phyloP scores from a whole-genome alignment of 2,888 invertebrate species.

The Hoplodrina ambigua region DNA sequence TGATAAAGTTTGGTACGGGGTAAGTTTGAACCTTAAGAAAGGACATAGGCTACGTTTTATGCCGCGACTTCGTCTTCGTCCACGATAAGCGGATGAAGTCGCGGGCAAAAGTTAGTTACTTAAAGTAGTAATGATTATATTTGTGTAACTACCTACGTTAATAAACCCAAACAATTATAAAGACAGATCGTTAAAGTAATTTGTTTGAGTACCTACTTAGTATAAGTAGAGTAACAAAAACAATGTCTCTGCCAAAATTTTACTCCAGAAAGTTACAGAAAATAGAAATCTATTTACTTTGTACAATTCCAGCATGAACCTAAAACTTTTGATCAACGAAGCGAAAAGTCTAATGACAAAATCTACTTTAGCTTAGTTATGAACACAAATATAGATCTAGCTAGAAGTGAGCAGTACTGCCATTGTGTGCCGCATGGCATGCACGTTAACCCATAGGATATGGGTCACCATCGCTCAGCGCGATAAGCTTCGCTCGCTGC shows the following conservation, averaged over 20 bases:
- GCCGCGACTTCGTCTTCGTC: too few relatives aligned
- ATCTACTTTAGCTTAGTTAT: constrained; percentile 12
- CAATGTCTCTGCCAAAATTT: background rate
- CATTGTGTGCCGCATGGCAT: constrained; percentile 30
- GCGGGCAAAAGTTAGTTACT: too few relatives aligned
- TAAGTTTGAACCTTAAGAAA: too few relatives aligned
- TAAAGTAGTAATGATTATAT: too few relatives aligned
- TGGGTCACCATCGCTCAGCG: constrained; percentile 30
- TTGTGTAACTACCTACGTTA: background rate
- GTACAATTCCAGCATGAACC: constrained; percentile 1
- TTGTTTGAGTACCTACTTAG: background rate
- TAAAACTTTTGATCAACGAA: constrained; percentile 3
- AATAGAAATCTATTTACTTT: background rate
- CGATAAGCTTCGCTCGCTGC: constrained; percentile 38
- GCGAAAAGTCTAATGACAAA: constrained; percentile 6
- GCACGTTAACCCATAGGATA: constrained; percentile 31
- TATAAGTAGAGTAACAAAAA: background rate
- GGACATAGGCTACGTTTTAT: too few relatives aligned
- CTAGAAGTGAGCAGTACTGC: background rate
- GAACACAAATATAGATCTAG: constrained; percentile 11
- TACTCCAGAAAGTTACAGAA: background rate
- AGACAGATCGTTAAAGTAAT: background rate
- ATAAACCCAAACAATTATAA: background rate
- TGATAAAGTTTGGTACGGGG: too few relatives aligned
- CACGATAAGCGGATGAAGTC: too few relatives aligned